Evolutionary conservation across 2,888 invertebrate genomes (phyloP).

Genomic region (Sesia apiformis): DNA sequence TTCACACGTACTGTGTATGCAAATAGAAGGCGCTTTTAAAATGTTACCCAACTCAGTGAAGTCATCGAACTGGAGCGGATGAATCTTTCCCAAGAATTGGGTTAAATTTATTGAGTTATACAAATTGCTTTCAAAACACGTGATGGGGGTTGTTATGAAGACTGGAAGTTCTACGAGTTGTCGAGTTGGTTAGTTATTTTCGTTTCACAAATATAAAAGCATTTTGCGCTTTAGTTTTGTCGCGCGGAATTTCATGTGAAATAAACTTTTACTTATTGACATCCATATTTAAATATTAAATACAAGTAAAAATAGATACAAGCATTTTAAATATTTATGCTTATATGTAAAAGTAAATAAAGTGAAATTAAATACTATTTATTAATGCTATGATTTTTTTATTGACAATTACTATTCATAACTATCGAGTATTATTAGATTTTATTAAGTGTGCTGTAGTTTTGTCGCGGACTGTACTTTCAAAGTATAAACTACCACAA

Average conservation of each 20-base stretch:
- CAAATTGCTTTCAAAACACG: not conserved
- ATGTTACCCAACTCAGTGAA: not conserved
- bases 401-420: too few species aligned
- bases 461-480: not conserved
- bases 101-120: too few species aligned
- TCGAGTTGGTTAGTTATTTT: not conserved
- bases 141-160: too few species aligned
- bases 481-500: not conserved
- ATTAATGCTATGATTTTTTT: not conserved
- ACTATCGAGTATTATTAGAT: too few species aligned
- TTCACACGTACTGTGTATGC: not conserved
- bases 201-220: not conserved
- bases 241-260: not conserved
- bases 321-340: not conserved
- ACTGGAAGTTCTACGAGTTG: too few species aligned
- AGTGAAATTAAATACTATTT: not conserved
- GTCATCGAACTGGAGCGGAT: not conserved
- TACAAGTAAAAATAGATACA: too few species aligned
- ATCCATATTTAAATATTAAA: too few species aligned
- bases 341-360: not conserved
- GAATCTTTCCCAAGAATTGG: not conserved
- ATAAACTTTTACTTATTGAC: not conserved
- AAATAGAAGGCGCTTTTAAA: not conserved
- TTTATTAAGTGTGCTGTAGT: not conserved
- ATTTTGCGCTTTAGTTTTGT: not conserved